These are phyloP conservation scores for Diadophis punctatus DNA, from an alignment of 2,113 vertebrate genomes.

Conservation along the genomic window DNA sequence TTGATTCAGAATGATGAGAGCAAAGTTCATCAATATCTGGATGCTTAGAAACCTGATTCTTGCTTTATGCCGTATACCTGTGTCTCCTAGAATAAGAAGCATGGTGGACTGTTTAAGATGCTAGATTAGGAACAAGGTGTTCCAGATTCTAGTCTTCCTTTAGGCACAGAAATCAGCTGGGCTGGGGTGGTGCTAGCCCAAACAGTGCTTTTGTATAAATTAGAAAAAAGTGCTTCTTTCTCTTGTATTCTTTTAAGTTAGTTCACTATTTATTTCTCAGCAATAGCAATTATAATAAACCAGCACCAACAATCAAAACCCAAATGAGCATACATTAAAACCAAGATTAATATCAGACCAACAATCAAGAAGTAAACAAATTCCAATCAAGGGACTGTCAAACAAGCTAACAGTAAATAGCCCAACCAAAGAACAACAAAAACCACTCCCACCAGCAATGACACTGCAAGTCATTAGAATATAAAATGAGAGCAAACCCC, in stretches of 20 bases:
- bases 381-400: not conserved
- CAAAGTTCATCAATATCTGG: not conserved
- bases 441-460: not conserved
- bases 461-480: not conserved
- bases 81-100: not conserved
- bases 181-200: not conserved
- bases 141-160: not conserved
- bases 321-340: not conserved
- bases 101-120: not conserved
- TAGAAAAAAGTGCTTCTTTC: not conserved
- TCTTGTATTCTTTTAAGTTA: not conserved
- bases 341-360: not conserved
- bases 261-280: not conserved
- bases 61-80: not conserved
- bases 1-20: not conserved
- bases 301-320: not conserved
- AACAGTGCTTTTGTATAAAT: not conserved
- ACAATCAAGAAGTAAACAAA: not conserved
- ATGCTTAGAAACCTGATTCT: not conserved
- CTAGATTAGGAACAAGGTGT: not conserved
- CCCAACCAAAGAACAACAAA: not conserved
- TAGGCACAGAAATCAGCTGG: not conserved
- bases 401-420: not conserved
- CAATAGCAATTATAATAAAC: not conserved
- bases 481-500: not conserved